phyloP scores from a whole-genome alignment of 2,797 vertebrate genomes.

The Knipowitschia caucasica region DNA sequence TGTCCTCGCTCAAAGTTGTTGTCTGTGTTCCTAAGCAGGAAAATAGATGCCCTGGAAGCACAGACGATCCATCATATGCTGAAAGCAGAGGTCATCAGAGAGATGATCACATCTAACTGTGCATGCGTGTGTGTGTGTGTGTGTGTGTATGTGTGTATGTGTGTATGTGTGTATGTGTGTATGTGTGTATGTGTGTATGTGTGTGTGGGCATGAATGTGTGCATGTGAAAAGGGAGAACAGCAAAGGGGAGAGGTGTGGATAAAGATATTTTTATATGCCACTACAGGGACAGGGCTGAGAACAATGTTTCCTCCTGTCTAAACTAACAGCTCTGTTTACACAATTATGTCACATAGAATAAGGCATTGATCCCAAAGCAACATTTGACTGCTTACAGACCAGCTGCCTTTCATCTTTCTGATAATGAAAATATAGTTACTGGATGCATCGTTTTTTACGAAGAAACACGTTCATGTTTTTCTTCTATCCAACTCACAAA shows the following conservation, averaged over 20 bases:
- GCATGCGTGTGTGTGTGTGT: slow-evolving; percentile 20
- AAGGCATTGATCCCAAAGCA: too few relatives aligned
- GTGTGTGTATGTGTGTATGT: slow-evolving; percentile 4
- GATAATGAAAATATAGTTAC: too few relatives aligned
- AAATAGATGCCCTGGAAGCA: slow-evolving; percentile 71
- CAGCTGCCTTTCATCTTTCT: too few relatives aligned
- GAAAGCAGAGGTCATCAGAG: slow-evolving; percentile 75
- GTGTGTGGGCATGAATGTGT: not conserved
- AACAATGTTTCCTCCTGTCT: slow-evolving; percentile 19
- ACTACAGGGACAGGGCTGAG: slow-evolving; percentile 15
- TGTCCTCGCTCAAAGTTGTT: slow-evolving; percentile 51
- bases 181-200: not conserved
- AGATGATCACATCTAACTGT: slow-evolving; percentile 61
- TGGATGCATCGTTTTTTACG: too few relatives aligned
- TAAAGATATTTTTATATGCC: slow-evolving; percentile 29
- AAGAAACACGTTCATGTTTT: too few relatives aligned
- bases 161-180: not conserved
- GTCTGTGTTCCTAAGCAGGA: slow-evolving; percentile 60
- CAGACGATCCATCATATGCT: slow-evolving; percentile 72
- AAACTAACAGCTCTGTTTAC: slow-evolving; percentile 16
- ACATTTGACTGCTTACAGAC: not conserved
- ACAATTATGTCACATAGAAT: not conserved
- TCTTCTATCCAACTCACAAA: too few relatives aligned
- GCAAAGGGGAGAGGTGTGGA: slow-evolving; percentile 11
- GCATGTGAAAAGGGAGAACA: slow-evolving; percentile 2